Percentiles rank a stretch among this genome's conserved stretches.
Conservation (phyloP, 2,113 vertebrate species). For the Empidonax alnorum region DNA sequence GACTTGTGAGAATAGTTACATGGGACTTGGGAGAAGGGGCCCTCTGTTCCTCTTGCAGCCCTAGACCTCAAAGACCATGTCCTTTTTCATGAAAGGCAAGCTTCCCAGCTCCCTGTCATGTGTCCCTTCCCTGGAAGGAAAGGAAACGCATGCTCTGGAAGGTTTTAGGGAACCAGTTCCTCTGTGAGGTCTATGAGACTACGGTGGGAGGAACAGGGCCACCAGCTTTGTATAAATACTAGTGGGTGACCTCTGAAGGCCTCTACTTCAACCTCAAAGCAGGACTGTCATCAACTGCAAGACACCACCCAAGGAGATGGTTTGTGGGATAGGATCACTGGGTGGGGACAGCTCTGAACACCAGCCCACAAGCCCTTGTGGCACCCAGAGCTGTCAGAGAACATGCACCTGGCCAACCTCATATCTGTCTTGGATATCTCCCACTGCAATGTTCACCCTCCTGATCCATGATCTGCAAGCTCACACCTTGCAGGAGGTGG, state of each 20-base stretch:
- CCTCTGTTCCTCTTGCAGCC: background rate
- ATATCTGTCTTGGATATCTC: slow-evolving; percentile 81
- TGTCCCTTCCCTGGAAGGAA: background rate
- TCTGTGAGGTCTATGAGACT: background rate
- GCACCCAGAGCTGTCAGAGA: background rate
- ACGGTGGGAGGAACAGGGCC: background rate
- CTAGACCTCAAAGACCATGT: background rate
- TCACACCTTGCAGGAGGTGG: slow-evolving; percentile 81
- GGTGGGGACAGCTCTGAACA: background rate
- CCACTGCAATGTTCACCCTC: slow-evolving; percentile 80
- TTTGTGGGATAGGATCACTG: background rate
- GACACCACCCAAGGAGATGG: background rate
- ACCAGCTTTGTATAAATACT: fast-evolving
- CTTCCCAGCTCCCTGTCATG: background rate
- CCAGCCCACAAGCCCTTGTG: background rate
- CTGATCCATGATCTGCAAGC: slow-evolving; percentile 82
- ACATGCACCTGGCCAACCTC: background rate
- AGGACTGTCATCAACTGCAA: background rate
- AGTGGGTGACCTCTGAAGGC: background rate
- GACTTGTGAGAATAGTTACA: background rate
- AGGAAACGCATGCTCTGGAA: background rate
- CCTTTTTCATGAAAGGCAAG: background rate
- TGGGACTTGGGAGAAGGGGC: background rate
- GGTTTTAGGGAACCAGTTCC: background rate
- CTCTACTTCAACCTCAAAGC: background rate